A percentile compares a stretch with the other conserved stretches of the same genome.
phyloP scores from a whole-genome alignment of 1,140 invertebrate genomes.

The Dufourea novaeangliae region DNA sequence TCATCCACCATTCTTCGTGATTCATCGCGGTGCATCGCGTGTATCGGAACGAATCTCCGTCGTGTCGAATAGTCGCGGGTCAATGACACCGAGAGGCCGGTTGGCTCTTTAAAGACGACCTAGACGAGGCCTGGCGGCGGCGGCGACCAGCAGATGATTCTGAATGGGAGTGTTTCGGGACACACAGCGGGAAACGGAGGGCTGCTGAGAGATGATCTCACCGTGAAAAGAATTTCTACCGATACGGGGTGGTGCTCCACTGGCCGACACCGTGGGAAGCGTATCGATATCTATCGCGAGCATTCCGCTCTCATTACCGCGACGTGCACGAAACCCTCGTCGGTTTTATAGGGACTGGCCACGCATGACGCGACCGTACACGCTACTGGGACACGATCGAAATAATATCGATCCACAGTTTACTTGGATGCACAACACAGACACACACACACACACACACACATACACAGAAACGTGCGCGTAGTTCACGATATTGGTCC shows the following conservation, averaged over 20 bases:
- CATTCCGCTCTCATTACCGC: constrained; percentile 10
- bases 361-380: too few species aligned
- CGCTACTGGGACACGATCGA: too few species aligned
- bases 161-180: background rate
- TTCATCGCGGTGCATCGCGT: constrained; percentile 51
- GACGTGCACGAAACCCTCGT: background rate
- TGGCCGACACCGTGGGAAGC: constrained; percentile 7
- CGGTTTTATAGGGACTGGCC: too few species aligned
- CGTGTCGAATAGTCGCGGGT: constrained; percentile 34
- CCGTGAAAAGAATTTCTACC: background rate
- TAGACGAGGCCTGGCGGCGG: background rate
- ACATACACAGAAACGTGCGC: too few species aligned
- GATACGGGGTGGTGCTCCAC: background rate
- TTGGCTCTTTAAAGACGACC: constrained; percentile 37
- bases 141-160: background rate
- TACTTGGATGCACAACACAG: too few species aligned
- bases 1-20: too few species aligned
- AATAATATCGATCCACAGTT: too few species aligned
- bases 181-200: background rate
- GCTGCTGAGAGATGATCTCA: background rate
- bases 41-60: constrained; percentile 39
- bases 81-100: constrained; percentile 47
- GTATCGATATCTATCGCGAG: constrained; percentile 1
- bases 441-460: too few species aligned
- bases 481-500: background rate